Evolutionary conservation across 2,888 invertebrate species (phyloP).

Genomic region (Alloscopus bannaensis): DNA sequence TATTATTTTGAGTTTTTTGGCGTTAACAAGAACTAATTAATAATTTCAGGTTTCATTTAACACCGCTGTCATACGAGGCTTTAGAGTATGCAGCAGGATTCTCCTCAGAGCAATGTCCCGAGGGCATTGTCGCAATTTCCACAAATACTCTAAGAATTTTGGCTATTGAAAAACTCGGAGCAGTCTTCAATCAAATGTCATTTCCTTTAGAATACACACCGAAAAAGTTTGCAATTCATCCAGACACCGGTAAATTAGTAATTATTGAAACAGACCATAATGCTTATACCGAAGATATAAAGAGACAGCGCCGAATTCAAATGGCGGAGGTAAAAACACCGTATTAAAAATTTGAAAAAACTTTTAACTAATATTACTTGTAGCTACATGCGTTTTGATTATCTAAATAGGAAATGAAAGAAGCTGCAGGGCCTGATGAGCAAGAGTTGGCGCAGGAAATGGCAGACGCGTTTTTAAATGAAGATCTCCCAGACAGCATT

Average conservation of each 20-base stretch:
- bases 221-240: constrained; percentile 93
- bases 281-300: constrained; percentile 97
- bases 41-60: constrained; percentile 91
- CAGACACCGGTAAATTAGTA: constrained; percentile 91
- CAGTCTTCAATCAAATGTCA: constrained; percentile 97
- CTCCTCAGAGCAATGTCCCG: constrained; percentile 96
- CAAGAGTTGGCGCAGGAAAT: constrained; percentile 96
- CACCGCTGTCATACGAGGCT: constrained; percentile 96
- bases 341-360: background rate
- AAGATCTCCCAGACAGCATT: constrained; percentile 93
- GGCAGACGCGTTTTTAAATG: constrained; percentile 97
- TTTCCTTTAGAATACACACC: constrained; percentile 97
- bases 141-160: constrained; percentile 97
- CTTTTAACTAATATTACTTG: no score
- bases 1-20: background rate
- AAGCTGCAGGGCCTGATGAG: constrained; percentile 97
- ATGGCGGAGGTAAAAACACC: constrained; percentile 86
- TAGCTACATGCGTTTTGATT: background rate
- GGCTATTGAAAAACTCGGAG: constrained; percentile 97
- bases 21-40: no score
- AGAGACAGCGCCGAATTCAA: constrained; percentile 92
- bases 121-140: constrained; percentile 99
- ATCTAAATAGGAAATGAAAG: constrained; percentile 87
- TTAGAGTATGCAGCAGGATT: constrained; percentile 99
- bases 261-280: constrained; percentile 98